phyloP scores from a whole-genome alignment of 2,888 invertebrate genomes.

The Phymatocera aterrima region DNA sequence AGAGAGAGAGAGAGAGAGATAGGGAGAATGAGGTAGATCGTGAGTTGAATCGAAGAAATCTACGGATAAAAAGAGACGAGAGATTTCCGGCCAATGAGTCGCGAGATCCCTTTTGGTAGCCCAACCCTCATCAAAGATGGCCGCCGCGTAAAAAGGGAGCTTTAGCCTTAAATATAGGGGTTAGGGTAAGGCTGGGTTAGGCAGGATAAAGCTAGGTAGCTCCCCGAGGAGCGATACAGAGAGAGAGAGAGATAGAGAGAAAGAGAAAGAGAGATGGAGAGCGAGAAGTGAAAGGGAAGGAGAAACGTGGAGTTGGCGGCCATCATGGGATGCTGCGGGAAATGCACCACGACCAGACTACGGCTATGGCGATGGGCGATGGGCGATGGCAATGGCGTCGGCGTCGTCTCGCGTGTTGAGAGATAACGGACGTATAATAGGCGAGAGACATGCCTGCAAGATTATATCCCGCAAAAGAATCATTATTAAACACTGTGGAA shows the following conservation, averaged over 20 bases:
- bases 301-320: slow-evolving; percentile 66
- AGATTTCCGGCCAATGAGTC: slow-evolving; percentile 67
- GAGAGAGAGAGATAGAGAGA: slow-evolving; percentile 51
- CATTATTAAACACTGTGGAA: no score
- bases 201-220: slow-evolving; percentile 51
- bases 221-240: slow-evolving; percentile 23
- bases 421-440: no score
- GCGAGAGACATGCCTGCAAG: no score
- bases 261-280: slow-evolving; percentile 19
- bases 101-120: slow-evolving; percentile 68
- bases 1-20: slow-evolving; percentile 45
- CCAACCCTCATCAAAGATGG: slow-evolving; percentile 74
- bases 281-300: slow-evolving; percentile 48
- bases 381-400: slow-evolving; percentile 34
- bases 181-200: slow-evolving; percentile 61
- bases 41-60: slow-evolving; percentile 39
- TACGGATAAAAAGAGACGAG: slow-evolving; percentile 18
- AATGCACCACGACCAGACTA: slow-evolving; percentile 47
- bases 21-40: slow-evolving; percentile 50
- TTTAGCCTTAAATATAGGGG: slow-evolving; percentile 64
- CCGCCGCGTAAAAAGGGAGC: slow-evolving; percentile 67
- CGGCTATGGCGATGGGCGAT: slow-evolving; percentile 18
- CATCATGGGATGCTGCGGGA: slow-evolving; percentile 70
- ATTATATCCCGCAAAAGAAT: no score
- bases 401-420: no score